Conservation (phyloP, 2,797 vertebrate genomes). For the Lithobates sylvaticus region DNA sequence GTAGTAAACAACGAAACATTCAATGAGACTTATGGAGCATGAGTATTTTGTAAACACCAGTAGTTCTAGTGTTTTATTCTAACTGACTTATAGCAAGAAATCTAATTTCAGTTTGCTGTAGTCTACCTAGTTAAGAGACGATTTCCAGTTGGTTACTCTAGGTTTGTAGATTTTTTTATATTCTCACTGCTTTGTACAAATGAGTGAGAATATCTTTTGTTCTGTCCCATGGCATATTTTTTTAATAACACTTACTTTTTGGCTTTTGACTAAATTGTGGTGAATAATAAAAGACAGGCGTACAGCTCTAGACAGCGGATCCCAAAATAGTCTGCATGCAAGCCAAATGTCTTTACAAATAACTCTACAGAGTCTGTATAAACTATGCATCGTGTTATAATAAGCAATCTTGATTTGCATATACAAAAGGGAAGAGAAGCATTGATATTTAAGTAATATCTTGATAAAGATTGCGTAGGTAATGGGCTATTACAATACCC, state of each 20-base stretch:
- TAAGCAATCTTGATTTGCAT: background rate
- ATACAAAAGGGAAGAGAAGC: background rate
- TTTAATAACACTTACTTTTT: background rate
- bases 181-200: background rate
- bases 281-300: background rate
- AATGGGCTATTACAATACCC: constrained; percentile 37
- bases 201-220: background rate
- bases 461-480: constrained; percentile 17
- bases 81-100: no score
- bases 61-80: no score
- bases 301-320: background rate
- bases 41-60: no score
- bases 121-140: no score
- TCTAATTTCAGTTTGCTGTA: no score
- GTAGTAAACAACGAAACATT: no score
- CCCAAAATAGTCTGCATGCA: constrained; percentile 1
- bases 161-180: background rate
- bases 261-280: background rate
- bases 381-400: constrained; percentile 14
- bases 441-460: constrained; percentile 22
- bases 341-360: constrained; percentile 19
- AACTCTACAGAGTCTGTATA: background rate
- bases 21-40: no score
- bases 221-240: no score
- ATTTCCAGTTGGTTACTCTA: background rate